Conservation (phyloP, 2,888 invertebrate genomes). For the Ypsolopha sequella region DNA sequence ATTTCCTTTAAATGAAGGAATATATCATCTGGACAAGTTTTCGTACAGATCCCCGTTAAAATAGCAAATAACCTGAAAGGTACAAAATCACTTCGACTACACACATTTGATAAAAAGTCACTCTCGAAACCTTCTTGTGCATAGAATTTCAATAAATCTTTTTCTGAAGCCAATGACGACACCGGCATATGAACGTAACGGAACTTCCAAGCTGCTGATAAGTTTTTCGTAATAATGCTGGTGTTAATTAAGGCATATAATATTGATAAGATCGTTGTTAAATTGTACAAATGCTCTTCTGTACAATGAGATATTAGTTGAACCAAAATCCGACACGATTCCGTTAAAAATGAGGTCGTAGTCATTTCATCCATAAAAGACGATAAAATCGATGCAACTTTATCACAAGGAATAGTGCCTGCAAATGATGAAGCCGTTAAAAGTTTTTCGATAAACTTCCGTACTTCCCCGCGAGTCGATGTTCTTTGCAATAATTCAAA, state of each 20-base stretch:
- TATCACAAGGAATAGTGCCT: slow-evolving; percentile 10
- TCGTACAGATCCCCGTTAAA: slow-evolving; percentile 11
- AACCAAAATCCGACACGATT: slow-evolving; percentile 36
- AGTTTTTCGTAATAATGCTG: slow-evolving; percentile 43
- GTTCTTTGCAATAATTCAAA: slow-evolving; percentile 33
- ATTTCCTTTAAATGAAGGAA: slow-evolving; percentile 23
- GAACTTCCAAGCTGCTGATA: slow-evolving; percentile 55
- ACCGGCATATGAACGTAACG: slow-evolving; percentile 56
- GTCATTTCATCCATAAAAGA: slow-evolving; percentile 35
- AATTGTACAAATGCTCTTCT: slow-evolving; percentile 46
- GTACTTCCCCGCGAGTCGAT: slow-evolving; percentile 37
- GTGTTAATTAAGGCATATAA: slow-evolving; percentile 44
- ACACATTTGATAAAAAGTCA: slow-evolving; percentile 14
- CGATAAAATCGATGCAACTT: slow-evolving; percentile 21
- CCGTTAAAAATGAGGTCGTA: slow-evolving; percentile 35
- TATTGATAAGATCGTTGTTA: slow-evolving; percentile 33
- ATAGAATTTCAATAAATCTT: slow-evolving; percentile 44
- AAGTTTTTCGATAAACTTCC: slow-evolving; percentile 40
- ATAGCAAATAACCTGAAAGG: slow-evolving; percentile 38
- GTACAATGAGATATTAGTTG: slow-evolving; percentile 37
- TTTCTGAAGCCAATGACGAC: slow-evolving; percentile 40
- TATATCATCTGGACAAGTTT: slow-evolving; percentile 13
- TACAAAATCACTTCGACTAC: slow-evolving; percentile 41
- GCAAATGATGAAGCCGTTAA: slow-evolving; percentile 11
- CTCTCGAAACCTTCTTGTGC: slow-evolving; percentile 10